Conservation (phyloP, 2,797 vertebrate species). For the Oryzias sinensis region DNA sequence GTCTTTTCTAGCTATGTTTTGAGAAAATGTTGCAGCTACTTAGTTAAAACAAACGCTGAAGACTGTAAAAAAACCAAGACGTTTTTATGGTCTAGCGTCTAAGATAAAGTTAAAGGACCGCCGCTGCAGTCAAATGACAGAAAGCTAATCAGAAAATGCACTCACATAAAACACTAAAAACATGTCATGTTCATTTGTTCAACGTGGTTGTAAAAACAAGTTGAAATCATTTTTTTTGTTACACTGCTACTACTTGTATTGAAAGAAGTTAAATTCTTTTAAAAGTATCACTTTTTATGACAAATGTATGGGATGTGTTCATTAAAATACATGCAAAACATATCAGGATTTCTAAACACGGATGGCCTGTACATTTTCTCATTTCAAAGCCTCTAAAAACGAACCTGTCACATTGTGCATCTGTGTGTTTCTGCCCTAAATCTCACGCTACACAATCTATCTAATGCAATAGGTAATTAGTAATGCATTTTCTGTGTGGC, state of each 20-base stretch:
- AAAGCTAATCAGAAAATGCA: conserved; percentile 42
- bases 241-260: conserved; percentile 10
- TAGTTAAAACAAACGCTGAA: accelerated
- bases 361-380: neutral
- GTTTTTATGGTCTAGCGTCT: neutral
- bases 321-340: conserved; percentile 5
- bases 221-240: conserved; percentile 17
- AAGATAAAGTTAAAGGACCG: neutral
- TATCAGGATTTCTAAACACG: neutral
- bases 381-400: neutral
- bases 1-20: neutral
- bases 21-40: neutral
- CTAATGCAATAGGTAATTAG: conserved; percentile 10
- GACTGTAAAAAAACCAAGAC: neutral
- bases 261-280: too few relatives aligned
- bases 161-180: conserved; percentile 40
- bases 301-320: neutral
- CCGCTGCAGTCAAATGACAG: conserved; percentile 7
- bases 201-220: conserved; percentile 46
- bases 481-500: conserved; percentile 19
- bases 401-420: neutral
- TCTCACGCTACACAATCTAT: neutral
- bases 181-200: conserved; percentile 37
- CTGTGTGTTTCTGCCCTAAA: neutral
- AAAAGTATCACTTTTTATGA: conserved; percentile 12